phyloP scores from a whole-genome alignment of 1,140 invertebrate species.

The Phenacoccus solenopsis region DNA sequence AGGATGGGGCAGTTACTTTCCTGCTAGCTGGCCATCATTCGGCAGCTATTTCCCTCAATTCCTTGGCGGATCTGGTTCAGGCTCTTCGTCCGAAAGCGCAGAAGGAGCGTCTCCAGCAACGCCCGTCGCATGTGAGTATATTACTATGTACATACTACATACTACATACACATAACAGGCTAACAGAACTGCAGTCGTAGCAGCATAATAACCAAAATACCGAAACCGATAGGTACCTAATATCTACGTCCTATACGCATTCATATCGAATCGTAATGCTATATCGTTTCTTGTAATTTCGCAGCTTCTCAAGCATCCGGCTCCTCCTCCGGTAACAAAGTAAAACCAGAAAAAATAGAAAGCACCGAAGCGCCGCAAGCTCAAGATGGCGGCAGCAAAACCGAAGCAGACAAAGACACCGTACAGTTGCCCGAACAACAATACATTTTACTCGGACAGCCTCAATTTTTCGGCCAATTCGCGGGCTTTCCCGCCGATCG shows the following conservation, averaged over 20 bases:
- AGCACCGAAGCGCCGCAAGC: not conserved
- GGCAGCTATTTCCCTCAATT: not conserved
- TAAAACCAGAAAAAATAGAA: no score
- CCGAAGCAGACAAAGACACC: not conserved
- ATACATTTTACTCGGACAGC: constrained; percentile 8
- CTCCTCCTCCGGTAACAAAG: not conserved
- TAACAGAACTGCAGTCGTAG: no score
- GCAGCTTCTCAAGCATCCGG: no score
- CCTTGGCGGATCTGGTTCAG: not conserved
- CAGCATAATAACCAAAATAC: no score
- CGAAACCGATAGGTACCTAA: no score
- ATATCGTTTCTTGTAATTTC: no score
- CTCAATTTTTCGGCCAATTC: constrained; percentile 8
- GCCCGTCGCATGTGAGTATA: not conserved
- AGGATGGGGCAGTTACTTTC: not conserved
- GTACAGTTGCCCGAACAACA: not conserved
- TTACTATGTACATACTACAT: no score
- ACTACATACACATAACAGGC: no score
- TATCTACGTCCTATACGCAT: no score
- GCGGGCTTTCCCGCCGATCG: not conserved
- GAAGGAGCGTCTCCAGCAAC: not conserved
- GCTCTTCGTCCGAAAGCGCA: not conserved
- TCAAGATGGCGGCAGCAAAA: not conserved
- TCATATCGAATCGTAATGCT: no score
- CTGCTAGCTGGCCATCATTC: not conserved